Conservation (phyloP, 2,797 vertebrate genomes). For the Rhadinocentrus ornatus region DNA sequence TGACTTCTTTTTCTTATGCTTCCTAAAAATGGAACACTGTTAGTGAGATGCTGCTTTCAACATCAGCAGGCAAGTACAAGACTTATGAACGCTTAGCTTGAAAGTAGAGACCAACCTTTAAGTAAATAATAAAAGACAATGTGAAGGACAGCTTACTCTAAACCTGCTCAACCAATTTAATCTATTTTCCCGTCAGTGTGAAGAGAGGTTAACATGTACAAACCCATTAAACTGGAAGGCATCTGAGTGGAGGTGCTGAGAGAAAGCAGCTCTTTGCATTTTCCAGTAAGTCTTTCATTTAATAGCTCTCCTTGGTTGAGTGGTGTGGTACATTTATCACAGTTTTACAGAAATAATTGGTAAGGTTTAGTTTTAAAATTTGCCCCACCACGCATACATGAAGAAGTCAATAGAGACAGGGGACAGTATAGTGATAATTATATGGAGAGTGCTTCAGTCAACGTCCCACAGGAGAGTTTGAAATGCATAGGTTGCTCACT, state of each 20-base stretch:
- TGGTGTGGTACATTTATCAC: conserved; percentile 4
- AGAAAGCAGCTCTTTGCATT: conserved; percentile 11
- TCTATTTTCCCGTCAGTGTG: conserved; percentile 24
- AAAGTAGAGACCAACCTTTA: background rate
- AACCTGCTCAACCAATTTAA: conserved; percentile 17
- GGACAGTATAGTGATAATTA: background rate
- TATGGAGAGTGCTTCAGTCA: background rate
- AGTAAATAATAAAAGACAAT: background rate
- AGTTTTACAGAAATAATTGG: background rate
- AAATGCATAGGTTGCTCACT: conserved; percentile 43
- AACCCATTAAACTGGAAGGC: conserved; percentile 43
- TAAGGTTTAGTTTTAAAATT: conserved; percentile 4
- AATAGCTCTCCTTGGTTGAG: conserved; percentile 6
- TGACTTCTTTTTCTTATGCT: background rate
- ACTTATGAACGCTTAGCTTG: background rate
- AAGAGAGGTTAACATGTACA: conserved; percentile 30
- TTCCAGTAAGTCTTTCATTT: conserved; percentile 16
- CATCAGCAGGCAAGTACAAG: background rate
- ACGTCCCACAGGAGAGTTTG: conserved; percentile 28
- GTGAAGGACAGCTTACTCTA: background rate
- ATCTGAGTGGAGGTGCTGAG: conserved; percentile 22
- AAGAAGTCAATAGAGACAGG: conserved; percentile 3
- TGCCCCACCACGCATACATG: background rate
- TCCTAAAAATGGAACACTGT: background rate
- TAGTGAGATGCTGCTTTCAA: background rate